phyloP scores from a whole-genome alignment of 1,140 invertebrate species.

The Drosophila pruinosa region DNA sequence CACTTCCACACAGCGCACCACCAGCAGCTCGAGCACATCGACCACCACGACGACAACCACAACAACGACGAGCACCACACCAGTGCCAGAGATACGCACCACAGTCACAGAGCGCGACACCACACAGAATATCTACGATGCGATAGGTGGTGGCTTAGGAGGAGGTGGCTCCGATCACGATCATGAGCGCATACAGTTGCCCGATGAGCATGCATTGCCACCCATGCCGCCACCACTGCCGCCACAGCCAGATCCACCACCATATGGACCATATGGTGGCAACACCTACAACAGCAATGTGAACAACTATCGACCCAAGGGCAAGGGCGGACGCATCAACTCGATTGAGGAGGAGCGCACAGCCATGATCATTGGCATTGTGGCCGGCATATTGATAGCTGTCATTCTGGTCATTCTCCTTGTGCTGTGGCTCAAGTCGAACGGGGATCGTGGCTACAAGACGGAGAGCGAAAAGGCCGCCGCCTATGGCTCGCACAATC shows the following conservation, averaged over 20 bases:
- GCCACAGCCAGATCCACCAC: conserved; percentile 61
- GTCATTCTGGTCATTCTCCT: conserved; percentile 95
- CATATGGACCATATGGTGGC: conserved; percentile 78
- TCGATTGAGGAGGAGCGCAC: conserved; percentile 89
- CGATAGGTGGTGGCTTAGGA: conserved; percentile 41
- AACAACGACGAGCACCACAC: conserved; percentile 57
- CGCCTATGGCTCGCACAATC: conserved; percentile 87
- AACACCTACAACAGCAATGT: conserved; percentile 65
- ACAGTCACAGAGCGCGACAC: conserved; percentile 72
- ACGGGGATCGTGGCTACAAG: conserved; percentile 94
- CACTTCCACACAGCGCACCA: conserved; percentile 53
- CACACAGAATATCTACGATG: conserved; percentile 60
- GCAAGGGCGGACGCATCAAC: conserved; percentile 86
- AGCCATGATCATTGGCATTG: conserved; percentile 93
- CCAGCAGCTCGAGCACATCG: conserved; percentile 43
- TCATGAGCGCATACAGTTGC: conserved; percentile 64
- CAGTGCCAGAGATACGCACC: conserved; percentile 61
- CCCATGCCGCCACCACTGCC: conserved; percentile 71
- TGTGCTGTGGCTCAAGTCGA: conserved; percentile 92
- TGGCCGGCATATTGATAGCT: conserved; percentile 94
- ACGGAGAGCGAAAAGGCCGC: conserved; percentile 93
- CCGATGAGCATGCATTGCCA: conserved; percentile 74
- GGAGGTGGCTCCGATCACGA: conserved; percentile 47
- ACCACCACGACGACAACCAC: conserved; percentile 55
- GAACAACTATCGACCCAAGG: conserved; percentile 79